Evolutionary conservation across 2,113 vertebrate species (phyloP), one percentile per base, ranked within the genome.

Genomic region (Microcebus murinus): DNA sequence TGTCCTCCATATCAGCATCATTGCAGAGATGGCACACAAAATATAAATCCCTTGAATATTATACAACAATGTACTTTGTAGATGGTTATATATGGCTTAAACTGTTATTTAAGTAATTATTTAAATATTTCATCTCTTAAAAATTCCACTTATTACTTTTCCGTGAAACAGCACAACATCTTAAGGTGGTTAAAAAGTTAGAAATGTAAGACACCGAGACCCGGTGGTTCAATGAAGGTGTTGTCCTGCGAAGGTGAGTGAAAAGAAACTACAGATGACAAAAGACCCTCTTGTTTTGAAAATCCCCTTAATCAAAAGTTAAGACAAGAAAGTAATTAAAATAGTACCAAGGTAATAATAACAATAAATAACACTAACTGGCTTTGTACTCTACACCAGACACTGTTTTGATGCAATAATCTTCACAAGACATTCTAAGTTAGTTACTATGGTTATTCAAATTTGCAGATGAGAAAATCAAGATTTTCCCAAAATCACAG

Each of bases 171-270:
- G 45, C 2, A 55, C 15, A 73, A 25, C 36, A 50, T 81, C 34
- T 94, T 34, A 87, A 74, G 52, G 77, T 39, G 42, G 45, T 61
- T 61, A 93, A 57, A n/a, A 57, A 63, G 17, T 61, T 83, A 45
- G 8, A 85, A 94, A 80, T 67, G 70, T 86, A 81, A 92, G 89
- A 97, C 88, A 95, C 45, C 91, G 93, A 96, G 89, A 90, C 85
- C 96, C 77, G 55, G 81, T 94, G 91, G 91, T 93, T 52, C 76
- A 36, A 23, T 6, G 61, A 90, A 63, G 61, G 34, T 74, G 39
- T 61, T 92, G 45, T 84, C 70, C 63, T 87, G 11, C 39, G 48
- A 95, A 94, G 65, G 39, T 42, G 9, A 18, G 1, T 57, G 39
- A 34, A 18, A 71, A 89, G 55, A 96, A 57, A 71, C 15, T 31